Percentiles rank a stretch among this genome's conserved stretches.
phyloP scores from a whole-genome alignment of 1,140 invertebrate species.

The Papilio polytes region DNA sequence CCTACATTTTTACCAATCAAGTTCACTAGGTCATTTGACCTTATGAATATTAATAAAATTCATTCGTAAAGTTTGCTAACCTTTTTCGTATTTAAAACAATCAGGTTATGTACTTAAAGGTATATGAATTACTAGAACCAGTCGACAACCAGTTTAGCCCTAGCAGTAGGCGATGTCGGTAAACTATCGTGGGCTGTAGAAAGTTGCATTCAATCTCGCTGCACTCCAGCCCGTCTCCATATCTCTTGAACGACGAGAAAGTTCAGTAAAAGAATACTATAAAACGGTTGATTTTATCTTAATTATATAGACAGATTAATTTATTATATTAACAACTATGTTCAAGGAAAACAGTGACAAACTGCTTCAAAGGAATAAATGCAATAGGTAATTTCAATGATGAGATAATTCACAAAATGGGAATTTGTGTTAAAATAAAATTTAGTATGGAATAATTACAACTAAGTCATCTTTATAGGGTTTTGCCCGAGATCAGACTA shows the following conservation, averaged over 20 bases:
- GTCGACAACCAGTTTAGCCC: slow-evolving; percentile 33
- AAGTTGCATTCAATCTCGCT: slow-evolving; percentile 37
- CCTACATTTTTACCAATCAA: neutral
- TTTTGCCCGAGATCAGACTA: too few relatives aligned
- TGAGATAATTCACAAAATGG: too few relatives aligned
- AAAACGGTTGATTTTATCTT: neutral
- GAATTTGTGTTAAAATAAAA: too few relatives aligned
- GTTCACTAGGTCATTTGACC: too few relatives aligned
- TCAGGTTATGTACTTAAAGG: slow-evolving; percentile 5
- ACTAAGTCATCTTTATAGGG: too few relatives aligned
- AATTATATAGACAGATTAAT: too few relatives aligned
- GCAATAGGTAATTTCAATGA: too few relatives aligned
- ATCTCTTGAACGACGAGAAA: slow-evolving; percentile 23
- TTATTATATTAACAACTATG: too few relatives aligned
- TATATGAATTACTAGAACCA: slow-evolving; percentile 22
- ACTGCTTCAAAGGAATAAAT: too few relatives aligned
- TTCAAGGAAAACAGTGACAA: too few relatives aligned
- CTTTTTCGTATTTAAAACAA: slow-evolving; percentile 22
- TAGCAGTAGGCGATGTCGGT: slow-evolving; percentile 27
- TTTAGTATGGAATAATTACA: too few relatives aligned
- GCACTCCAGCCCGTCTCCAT: slow-evolving; percentile 23
- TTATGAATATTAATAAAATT: neutral
- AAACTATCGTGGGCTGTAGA: slow-evolving; percentile 37
- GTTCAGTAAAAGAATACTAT: slow-evolving; percentile 18
- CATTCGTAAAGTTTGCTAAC: neutral